Base-by-base conservation (phyloP, 1,140 invertebrate genomes). In the Plectrocnemia conspersa region DNA sequence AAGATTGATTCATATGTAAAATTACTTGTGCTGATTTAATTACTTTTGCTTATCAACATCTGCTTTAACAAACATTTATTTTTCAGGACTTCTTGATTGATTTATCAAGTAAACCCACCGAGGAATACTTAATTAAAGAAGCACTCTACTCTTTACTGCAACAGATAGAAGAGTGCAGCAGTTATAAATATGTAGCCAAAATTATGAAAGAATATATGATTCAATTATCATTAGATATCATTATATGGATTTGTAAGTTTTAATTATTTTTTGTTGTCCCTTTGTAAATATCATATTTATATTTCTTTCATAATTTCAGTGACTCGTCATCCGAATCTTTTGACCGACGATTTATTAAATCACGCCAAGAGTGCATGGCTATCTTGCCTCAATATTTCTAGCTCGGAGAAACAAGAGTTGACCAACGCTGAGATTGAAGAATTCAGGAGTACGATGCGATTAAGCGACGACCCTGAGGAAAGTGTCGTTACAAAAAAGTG, bases 171-270 rank as follows among this genome's bases (percentile, higher is more conserved):
- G 33, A 38, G 13, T 50, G 47, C 15, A 13, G 9, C 16, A 38
- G n/a, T 19, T 50, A 50, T 50, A n/a, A 33, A 9, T 29, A 38
- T 23, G 47, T 50, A 13, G 47, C 36, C 18, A 50, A 38, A 21
- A 24, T 22, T 13, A 22, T 22, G 9, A 50, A 38, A 36, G 19
- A 25, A 19, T 16, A 13, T 4, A 38, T 50, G 1, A 4, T 50
- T n/a, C 47, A 50, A 15, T 35, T 50, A 3, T 38, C 22, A 9
- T 21, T 50, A 4, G 47, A 50, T 24, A 38, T 50, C 10, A 50
- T 23, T 15, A 38, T 50, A 5, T 38, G 5, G 2, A 24, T 50
- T 23, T 13, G 47, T 50, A 50, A 50, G 16, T 50, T 3, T 18
- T 24, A 22, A 38, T 15, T 23, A 35, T 29, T n/a, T n/a, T n/a